Evolutionary conservation across 53 echinoderm and acorn worm species (phyloP).

Genomic region (Glandiceps talaboti): DNA sequence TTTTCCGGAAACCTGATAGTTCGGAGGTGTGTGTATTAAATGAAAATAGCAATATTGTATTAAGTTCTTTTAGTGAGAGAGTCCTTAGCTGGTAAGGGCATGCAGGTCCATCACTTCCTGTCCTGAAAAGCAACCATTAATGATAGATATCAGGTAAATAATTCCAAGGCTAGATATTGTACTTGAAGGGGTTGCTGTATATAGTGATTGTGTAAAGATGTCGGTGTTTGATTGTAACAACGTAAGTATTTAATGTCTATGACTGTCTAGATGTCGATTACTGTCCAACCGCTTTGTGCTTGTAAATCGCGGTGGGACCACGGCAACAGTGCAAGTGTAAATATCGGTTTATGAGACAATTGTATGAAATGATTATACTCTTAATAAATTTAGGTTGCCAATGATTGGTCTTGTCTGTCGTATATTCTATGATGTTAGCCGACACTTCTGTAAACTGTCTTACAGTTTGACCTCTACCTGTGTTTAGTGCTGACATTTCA

Average conservation of each 20-base stretch:
- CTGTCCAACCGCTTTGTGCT: not conserved
- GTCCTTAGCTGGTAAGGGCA: not conserved
- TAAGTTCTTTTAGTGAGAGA: not conserved
- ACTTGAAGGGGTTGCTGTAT: not conserved
- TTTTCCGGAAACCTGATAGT: no score
- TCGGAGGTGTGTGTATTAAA: no score
- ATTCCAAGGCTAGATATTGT: not conserved
- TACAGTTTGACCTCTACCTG: no score
- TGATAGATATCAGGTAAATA: not conserved
- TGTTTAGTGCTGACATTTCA: no score
- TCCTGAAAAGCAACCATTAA: not conserved
- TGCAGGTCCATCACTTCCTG: not conserved
- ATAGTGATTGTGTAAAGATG: not conserved
- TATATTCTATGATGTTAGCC: no score
- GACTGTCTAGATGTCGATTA: not conserved
- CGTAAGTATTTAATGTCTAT: not conserved
- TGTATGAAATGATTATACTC: not conserved
- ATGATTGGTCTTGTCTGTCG: no score
- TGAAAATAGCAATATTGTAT: not conserved
- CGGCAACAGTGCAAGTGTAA: not conserved
- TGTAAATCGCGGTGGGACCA: not conserved
- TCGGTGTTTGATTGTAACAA: not conserved
- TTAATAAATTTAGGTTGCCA: no score
- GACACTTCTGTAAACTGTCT: no score
- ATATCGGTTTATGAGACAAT: not conserved